Evolutionary conservation across 2,888 invertebrate genomes (phyloP).

Genomic region (Caenorhabditis zanzibari): DNA sequence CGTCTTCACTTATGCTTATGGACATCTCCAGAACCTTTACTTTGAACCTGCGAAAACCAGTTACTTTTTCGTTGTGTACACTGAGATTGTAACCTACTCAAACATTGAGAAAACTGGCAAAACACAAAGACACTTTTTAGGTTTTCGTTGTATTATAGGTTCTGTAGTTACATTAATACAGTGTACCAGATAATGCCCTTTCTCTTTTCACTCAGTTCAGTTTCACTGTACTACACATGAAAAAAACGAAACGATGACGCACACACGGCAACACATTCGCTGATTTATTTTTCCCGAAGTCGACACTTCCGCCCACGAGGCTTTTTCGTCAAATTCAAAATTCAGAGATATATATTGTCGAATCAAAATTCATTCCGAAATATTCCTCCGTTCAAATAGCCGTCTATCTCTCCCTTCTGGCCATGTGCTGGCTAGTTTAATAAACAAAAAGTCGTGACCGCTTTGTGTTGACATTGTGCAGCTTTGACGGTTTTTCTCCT

Average conservation of each 20-base stretch:
- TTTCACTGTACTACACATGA: constrained; percentile 8
- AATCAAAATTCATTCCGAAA: constrained; percentile 45
- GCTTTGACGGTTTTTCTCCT: constrained; percentile 62
- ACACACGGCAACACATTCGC: background rate
- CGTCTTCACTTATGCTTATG: constrained; percentile 24
- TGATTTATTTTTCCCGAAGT: background rate
- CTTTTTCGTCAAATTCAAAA: constrained; percentile 27
- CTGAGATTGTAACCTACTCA: constrained; percentile 16
- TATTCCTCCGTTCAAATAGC: constrained; percentile 34
- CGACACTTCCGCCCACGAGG: constrained; percentile 19
- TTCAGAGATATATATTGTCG: constrained; percentile 17
- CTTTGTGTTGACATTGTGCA: constrained; percentile 66
- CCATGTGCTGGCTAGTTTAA: constrained; percentile 53
- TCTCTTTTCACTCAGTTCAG: constrained; percentile 4
- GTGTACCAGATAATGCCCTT: background rate
- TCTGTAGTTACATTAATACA: background rate
- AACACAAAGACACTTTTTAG: background rate
- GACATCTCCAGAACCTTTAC: constrained; percentile 18
- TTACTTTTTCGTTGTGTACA: background rate
- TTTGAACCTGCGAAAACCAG: constrained; percentile 19
- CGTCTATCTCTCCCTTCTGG: constrained; percentile 1
- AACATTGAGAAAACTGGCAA: constrained; percentile 6
- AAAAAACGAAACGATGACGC: constrained; percentile 10
- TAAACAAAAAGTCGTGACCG: constrained; percentile 69
- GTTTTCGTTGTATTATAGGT: background rate